Evolutionary conservation across 2,797 vertebrate genomes (phyloP), one percentile per base, ranked within the genome.

Genomic region (Pseudopleuronectes americanus): DNA sequence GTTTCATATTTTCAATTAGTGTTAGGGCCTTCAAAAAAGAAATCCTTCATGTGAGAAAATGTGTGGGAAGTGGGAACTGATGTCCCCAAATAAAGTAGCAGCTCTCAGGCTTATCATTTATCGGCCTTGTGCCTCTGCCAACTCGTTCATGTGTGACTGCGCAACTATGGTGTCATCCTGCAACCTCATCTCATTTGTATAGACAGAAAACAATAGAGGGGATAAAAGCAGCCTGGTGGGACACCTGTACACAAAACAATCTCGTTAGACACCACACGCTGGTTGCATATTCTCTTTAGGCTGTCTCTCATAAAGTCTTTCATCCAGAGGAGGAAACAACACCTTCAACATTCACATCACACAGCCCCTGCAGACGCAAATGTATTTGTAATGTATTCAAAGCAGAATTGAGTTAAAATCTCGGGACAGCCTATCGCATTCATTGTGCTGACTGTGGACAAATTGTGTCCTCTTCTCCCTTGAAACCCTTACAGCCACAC

Each of bases 381-480:
- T n/a, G 38, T 52, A 58, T 77, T 64, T 57, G 52, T 43, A 57
- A 43, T 57, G 24, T 23, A 74, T 63, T 83, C 64, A 77, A 71
- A 79, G 61, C 57, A 49, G 60, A 80, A 58, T 0, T 26, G 77
- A 77, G 48, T 64, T 71, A 66, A 77, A 71, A 75, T 68, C 63
- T 68, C 56, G 19, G 61, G 75, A 74, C 65, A 72, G 80, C 57
- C 36, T 62, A 71, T 79, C 72, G 43, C 64, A 64, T 45, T 79
- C 55, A 74, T 67, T 8, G 17, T 53, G 62, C 81, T 73, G 64
- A 83, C 66, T 74, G 59, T 61, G 70, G 62, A 60, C 64, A 74
- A 61, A 83, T 38, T 23, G 26, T 58, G 47, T 74, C 63, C 51
- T 68, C 31, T 72, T 68, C 68, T 64, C 51, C 24, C 33, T 57